A percentile compares a stretch with the other conserved stretches of the same genome.
phyloP scores from a whole-genome alignment of 2,888 invertebrate genomes.

The Cyaniris semiargus region DNA sequence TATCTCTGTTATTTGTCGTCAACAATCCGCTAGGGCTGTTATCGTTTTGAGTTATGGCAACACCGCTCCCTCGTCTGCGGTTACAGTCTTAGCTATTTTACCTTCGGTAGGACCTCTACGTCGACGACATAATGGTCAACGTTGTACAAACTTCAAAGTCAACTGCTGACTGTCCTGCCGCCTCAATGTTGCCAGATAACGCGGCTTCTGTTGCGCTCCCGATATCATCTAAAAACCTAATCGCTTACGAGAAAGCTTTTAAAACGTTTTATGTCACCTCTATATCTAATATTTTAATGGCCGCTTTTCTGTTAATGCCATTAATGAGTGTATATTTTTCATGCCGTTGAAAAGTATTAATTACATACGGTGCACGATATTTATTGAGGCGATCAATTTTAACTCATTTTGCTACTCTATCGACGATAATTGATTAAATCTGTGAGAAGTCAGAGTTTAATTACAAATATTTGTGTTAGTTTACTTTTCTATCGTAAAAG shows the following conservation, averaged over 20 bases:
- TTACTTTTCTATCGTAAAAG: background rate
- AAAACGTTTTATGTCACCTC: slow-evolving; percentile 34
- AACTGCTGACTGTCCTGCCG: slow-evolving; percentile 42
- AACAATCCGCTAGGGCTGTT: slow-evolving; percentile 66
- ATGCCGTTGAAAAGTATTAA: slow-evolving; percentile 30
- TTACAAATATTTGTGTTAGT: background rate
- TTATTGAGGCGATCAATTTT: slow-evolving; percentile 22
- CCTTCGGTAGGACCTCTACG: background rate
- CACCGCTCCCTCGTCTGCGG: slow-evolving; percentile 54
- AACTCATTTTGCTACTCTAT: slow-evolving; percentile 22
- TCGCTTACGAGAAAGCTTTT: slow-evolving; percentile 39
- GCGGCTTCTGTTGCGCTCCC: slow-evolving; percentile 47
- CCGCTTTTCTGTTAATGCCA: slow-evolving; percentile 28
- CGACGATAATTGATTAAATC: slow-evolving; percentile 11
- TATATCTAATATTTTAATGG: slow-evolving; percentile 31
- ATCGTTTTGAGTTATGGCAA: slow-evolving; percentile 74
- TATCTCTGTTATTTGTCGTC: slow-evolving; percentile 78
- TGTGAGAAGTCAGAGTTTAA: background rate
- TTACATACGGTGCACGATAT: slow-evolving; percentile 18
- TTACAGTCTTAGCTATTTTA: slow-evolving; percentile 45
- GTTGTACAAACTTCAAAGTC: background rate
- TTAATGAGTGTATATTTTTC: slow-evolving; percentile 24
- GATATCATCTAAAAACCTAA: slow-evolving; percentile 45
- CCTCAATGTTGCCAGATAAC: slow-evolving; percentile 50
- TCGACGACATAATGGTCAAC: background rate